phyloP scores from a whole-genome alignment of 2,797 vertebrate species.

The Simalia tracyae region DNA sequence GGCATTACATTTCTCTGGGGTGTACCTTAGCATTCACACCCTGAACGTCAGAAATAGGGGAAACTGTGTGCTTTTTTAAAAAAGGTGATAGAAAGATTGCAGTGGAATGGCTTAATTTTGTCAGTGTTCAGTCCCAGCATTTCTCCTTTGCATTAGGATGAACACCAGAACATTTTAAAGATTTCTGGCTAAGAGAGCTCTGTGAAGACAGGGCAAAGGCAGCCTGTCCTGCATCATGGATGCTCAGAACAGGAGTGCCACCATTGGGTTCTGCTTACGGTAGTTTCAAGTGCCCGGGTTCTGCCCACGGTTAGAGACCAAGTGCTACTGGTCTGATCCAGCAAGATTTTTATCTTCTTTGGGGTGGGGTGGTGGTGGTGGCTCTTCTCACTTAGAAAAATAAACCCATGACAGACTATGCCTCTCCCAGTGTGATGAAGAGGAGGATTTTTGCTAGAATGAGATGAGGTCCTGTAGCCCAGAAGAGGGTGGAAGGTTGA shows the following conservation, averaged over 20 bases:
- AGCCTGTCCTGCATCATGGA: not conserved
- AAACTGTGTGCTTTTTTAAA: not conserved
- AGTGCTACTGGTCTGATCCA: not conserved
- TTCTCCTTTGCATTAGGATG: not conserved
- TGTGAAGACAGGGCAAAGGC: not conserved
- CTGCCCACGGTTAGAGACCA: not conserved
- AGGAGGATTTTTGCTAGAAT: not conserved
- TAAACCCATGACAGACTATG: not conserved
- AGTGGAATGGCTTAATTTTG: not conserved
- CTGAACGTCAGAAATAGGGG: not conserved
- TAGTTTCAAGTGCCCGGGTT: not conserved
- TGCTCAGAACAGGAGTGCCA: not conserved
- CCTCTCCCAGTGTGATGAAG: not conserved
- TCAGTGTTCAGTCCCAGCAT: not conserved
- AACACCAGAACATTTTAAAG: not conserved
- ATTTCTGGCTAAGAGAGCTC: not conserved
- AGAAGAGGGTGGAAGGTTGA: not conserved
- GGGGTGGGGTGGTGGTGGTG: not conserved
- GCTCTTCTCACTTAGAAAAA: not conserved
- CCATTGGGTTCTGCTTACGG: not conserved
- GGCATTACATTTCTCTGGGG: not conserved
- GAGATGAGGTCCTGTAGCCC: not conserved
- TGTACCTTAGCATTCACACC: not conserved
- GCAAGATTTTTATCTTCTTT: not conserved
- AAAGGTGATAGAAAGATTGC: not conserved